These are phyloP conservation scores for Phorcus lineatus DNA, from an alignment of 2,888 invertebrate genomes.

Conservation along the genomic window DNA sequence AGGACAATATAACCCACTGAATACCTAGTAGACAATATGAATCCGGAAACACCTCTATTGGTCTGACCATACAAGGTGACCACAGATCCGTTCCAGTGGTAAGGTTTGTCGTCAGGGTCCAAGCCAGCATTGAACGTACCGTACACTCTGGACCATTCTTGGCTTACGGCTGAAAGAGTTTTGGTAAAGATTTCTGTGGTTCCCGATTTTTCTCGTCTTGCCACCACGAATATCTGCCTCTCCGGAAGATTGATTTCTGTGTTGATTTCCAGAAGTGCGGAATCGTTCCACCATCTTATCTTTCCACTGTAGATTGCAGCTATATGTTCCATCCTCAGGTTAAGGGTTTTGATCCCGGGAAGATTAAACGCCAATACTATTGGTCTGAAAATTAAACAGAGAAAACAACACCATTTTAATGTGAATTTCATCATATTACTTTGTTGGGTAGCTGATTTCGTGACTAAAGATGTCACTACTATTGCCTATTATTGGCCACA, in stretches of 20 bases:
- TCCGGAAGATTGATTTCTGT: slow-evolving; percentile 47
- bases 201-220: slow-evolving; percentile 65
- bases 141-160: slow-evolving; percentile 52
- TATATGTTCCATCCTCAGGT: slow-evolving; percentile 55
- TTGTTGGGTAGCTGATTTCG: too few relatives aligned
- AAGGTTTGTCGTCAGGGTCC: slow-evolving; percentile 28
- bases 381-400: slow-evolving; percentile 55
- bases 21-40: slow-evolving; percentile 54
- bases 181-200: slow-evolving; percentile 64
- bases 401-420: neutral
- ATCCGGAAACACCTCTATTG: slow-evolving; percentile 58
- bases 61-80: slow-evolving; percentile 54
- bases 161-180: slow-evolving; percentile 54
- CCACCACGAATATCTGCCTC: slow-evolving; percentile 55
- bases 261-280: slow-evolving; percentile 49
- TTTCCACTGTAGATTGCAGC: slow-evolving; percentile 71
- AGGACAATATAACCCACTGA: slow-evolving; percentile 66
- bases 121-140: slow-evolving; percentile 53
- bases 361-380: slow-evolving; percentile 66
- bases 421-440: too few relatives aligned
- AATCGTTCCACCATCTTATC: slow-evolving; percentile 62
- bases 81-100: slow-evolving; percentile 51
- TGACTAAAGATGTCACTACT: too few relatives aligned
- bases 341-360: slow-evolving; percentile 49
- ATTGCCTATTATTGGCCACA: too few relatives aligned